Base-by-base conservation (phyloP, 2,797 vertebrate species). In the Erpetoichthys calabaricus region DNA sequence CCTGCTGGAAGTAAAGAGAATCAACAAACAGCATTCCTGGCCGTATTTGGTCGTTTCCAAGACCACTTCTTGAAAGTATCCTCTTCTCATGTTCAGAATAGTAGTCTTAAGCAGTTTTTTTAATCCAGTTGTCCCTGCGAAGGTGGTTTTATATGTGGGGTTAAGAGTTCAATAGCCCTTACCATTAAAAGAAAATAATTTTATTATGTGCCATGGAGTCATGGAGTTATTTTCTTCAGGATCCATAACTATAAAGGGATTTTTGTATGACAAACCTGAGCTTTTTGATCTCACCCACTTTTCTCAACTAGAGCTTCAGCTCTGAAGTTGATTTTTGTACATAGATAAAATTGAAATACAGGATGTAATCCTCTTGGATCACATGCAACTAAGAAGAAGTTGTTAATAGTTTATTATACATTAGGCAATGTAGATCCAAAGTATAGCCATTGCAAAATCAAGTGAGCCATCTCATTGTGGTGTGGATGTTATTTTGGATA, bases 361-460 rank as follows among this genome's bases (percentile, higher is more conserved):
- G 4, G 50, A 2, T 58, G 44, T 51, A 58, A 52, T 58, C 57
- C 47, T 58, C 57, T 58, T 45, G 57, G 41, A 9, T 58, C 57
- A 43, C 9, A n/a, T 58, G 49, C 47, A 41, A 49, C 57, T 5
- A 58, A 45, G 43, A 51, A 58, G 47, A 58, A 45, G 52, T 44
- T 58, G 7, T 51, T 51, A 44, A 58, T 58, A 57, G 42, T 58
- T 9, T 58, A 58, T 9, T 58, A 51, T 9, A 58, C 47, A 5
- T 51, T 50, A 44, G 57, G 41, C 4, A 58, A 58, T 58, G 51
- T 50, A 51, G 43, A 58, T 58, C 57, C 57, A 43, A 58, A 58
- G 43, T 42, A 44, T 8, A 42, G 57, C 49, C 49, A 51, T 51
- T 10, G 9, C 57, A 50, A 50, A 25, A 25, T 25, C 25, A 25